Conservation (phyloP, 2,797 vertebrate genomes). For the Lepilemur septentrionalis region DNA sequence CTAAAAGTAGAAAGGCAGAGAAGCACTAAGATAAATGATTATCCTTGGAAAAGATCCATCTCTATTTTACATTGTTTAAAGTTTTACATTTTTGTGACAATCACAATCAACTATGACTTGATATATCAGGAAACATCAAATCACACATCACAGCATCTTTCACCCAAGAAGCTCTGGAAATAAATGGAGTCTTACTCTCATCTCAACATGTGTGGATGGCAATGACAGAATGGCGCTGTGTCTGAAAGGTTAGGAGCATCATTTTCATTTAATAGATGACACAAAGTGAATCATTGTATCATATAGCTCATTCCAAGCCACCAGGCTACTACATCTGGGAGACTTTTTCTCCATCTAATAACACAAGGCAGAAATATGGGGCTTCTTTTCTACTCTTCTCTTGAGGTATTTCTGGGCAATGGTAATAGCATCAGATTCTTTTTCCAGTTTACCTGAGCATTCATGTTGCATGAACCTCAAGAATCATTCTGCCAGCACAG, state of each 20-base stretch:
- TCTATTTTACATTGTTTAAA: conserved; percentile 29
- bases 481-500: neutral
- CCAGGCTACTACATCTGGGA: neutral
- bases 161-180: neutral
- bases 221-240: neutral
- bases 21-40: neutral
- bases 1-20: neutral
- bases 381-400: neutral
- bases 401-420: neutral
- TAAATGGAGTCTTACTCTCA: neutral
- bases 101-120: neutral
- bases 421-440: neutral
- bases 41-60: neutral
- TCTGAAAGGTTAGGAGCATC: neutral
- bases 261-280: conserved; percentile 14
- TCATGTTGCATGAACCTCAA: neutral
- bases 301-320: neutral
- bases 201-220: neutral
- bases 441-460: neutral
- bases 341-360: neutral
- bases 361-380: neutral
- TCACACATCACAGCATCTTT: neutral
- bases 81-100: conserved; percentile 42
- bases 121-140: neutral
- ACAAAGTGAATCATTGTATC: neutral